A percentile compares a stretch with the other conserved stretches of the same genome.
These are phyloP conservation scores for Hippocampus guttulatus DNA, from an alignment of 2,113 vertebrate genomes.

Conservation along the genomic window DNA sequence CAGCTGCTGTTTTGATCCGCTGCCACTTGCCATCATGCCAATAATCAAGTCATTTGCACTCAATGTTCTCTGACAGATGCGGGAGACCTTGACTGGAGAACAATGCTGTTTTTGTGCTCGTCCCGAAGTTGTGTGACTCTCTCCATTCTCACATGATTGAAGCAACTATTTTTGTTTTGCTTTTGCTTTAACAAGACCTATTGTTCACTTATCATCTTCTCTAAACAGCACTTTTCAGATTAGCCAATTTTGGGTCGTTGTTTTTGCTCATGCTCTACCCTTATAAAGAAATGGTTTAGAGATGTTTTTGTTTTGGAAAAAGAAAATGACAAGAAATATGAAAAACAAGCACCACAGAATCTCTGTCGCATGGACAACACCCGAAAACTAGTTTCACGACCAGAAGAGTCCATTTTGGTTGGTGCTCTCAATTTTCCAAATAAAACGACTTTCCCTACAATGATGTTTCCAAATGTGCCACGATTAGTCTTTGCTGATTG, in stretches of 20 bases:
- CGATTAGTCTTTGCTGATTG: neutral
- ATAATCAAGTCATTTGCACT: neutral
- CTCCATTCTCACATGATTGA: neutral
- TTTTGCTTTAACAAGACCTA: neutral
- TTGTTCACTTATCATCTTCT: neutral
- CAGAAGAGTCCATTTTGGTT: no score
- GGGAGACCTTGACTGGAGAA: neutral
- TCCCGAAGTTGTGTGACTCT: neutral
- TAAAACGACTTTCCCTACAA: no score
- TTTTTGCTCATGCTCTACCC: no score
- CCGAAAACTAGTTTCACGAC: no score
- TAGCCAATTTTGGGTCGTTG: no score
- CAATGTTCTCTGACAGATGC: neutral
- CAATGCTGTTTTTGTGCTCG: neutral
- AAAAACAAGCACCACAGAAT: no score
- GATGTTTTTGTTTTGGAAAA: no score
- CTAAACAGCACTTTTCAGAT: neutral
- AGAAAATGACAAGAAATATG: no score
- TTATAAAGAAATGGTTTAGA: no score
- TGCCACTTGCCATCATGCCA: slow-evolving; percentile 5
- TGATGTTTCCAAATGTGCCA: no score
- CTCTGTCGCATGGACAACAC: no score
- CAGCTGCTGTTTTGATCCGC: slow-evolving; percentile 1
- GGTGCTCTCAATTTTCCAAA: no score
- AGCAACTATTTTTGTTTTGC: neutral